Conservation (phyloP, 2,113 vertebrate genomes). For the Setophaga petechia region DNA sequence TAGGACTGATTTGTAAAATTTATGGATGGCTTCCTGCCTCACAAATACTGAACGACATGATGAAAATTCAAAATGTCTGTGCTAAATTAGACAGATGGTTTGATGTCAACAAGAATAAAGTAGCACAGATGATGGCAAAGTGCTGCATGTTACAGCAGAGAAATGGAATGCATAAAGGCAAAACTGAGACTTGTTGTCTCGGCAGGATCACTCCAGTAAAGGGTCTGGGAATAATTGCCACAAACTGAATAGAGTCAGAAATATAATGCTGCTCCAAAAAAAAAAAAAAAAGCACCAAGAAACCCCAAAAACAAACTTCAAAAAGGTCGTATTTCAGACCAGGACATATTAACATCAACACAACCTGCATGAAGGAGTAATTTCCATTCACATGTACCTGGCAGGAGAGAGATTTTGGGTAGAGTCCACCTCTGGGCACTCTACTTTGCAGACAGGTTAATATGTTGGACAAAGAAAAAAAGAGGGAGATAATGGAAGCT, state of each 20-base stretch:
- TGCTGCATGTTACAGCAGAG: neutral
- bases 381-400: neutral
- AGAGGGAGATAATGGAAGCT: neutral
- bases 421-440: neutral
- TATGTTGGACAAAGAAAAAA: neutral
- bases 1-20: constrained; percentile 20
- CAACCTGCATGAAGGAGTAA: rapidly evolving
- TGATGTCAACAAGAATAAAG: neutral
- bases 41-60: neutral
- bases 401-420: neutral
- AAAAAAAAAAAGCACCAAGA: neutral
- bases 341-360: neutral
- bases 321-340: neutral
- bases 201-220: neutral
- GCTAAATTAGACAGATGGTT: neutral
- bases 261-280: neutral
- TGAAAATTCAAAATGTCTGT: constrained; percentile 12
- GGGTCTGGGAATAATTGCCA: neutral
- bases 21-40: neutral
- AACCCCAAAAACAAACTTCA: neutral
- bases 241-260: neutral
- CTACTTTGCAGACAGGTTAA: neutral
- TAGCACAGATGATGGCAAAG: neutral
- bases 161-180: neutral
- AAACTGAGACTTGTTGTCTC: neutral